Conservation (phyloP, 2,888 invertebrate species). For the Folsomia manolachei region DNA sequence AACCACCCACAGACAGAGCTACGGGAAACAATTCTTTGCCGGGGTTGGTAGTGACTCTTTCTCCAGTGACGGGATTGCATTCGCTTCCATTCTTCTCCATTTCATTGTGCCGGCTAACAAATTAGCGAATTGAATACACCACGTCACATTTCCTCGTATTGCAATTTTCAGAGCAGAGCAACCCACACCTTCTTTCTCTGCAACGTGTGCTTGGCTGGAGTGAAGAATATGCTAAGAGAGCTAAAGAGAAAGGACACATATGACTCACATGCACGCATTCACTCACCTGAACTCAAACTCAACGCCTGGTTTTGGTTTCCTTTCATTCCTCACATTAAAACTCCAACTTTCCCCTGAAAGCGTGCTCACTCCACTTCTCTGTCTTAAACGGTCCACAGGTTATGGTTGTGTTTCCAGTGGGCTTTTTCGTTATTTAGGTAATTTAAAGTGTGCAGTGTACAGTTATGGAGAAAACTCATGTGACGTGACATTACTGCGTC, state of each 20-base stretch:
- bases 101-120: background rate
- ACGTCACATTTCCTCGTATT: background rate
- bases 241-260: background rate
- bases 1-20: background rate
- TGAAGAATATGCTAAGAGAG: background rate
- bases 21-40: background rate
- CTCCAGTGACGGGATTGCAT: background rate
- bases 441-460: too few relatives aligned
- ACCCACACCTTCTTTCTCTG: too few relatives aligned
- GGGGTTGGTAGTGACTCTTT: background rate
- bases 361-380: background rate
- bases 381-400: background rate
- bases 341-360: background rate
- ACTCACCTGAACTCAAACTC: background rate
- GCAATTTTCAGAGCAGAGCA: background rate
- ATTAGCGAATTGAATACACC: background rate
- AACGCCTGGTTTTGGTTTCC: background rate
- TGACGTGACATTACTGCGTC: too few relatives aligned
- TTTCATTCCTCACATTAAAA: background rate
- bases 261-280: too few relatives aligned
- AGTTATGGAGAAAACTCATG: too few relatives aligned
- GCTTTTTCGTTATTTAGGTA: too few relatives aligned
- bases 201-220: too few relatives aligned
- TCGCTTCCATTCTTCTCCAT: background rate
- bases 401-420: too few relatives aligned